phyloP scores from a whole-genome alignment of 53 echinoderm and acorn worm species.

The Paelopatides confundens region DNA sequence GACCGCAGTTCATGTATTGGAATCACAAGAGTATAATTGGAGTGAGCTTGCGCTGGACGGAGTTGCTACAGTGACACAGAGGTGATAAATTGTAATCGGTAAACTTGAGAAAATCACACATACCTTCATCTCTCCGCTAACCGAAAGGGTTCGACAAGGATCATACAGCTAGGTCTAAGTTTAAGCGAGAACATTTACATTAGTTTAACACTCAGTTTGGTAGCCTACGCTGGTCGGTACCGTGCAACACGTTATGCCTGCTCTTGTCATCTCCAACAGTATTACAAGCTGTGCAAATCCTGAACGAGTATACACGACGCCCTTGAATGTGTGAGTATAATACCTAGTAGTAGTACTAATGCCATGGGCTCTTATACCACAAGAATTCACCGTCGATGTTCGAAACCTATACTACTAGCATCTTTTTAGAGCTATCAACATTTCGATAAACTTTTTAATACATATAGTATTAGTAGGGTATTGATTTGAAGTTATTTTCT shows the following conservation, averaged over 20 bases:
- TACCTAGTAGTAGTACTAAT: background rate
- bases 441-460: too few relatives aligned
- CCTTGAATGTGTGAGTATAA: conserved; percentile 41
- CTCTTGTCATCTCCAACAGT: conserved; percentile 9
- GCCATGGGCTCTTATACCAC: background rate
- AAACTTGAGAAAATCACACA: background rate
- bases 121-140: conserved; percentile 1
- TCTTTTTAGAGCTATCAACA: too few relatives aligned
- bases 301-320: conserved; percentile 5
- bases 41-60: conserved; percentile 9
- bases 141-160: background rate
- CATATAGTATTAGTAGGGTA: too few relatives aligned
- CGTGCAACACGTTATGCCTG: conserved; percentile 44
- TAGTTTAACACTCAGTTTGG: background rate
- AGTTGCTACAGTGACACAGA: conserved; percentile 5
- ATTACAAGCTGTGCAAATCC: conserved; percentile 13
- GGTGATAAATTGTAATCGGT: background rate
- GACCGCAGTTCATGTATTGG: conserved; percentile 19
- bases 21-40: conserved; percentile 21
- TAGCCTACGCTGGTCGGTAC: background rate
- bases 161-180: background rate
- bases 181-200: background rate
- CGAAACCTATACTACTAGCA: too few relatives aligned
- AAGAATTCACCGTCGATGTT: background rate
- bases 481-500: too few relatives aligned